Conservation (phyloP, 2,797 vertebrate genomes). For the Dromococcyx pavoninus region DNA sequence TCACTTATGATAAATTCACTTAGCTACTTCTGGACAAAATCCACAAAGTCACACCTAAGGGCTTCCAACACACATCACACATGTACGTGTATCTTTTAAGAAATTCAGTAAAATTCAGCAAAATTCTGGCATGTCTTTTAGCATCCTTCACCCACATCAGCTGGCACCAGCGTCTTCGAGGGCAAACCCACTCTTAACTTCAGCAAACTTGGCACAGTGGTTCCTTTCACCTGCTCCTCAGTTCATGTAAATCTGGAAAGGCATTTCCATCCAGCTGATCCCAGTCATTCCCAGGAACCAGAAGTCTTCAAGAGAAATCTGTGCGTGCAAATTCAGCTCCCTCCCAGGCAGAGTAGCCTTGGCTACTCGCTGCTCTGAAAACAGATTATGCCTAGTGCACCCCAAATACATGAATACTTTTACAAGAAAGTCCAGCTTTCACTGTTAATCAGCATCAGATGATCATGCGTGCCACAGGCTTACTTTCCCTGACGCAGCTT, state of each 20-base stretch:
- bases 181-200: neutral
- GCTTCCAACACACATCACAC: rapidly evolving
- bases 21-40: neutral
- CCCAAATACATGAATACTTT: neutral
- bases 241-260: neutral
- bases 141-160: neutral
- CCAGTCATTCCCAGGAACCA: neutral
- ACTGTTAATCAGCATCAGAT: neutral
- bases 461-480: neutral
- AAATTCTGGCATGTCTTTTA: neutral
- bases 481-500: neutral
- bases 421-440: neutral
- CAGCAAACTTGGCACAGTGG: neutral
- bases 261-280: neutral
- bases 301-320: neutral
- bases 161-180: neutral
- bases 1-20: neutral
- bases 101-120: neutral
- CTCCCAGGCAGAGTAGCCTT: neutral
- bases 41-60: too few relatives aligned
- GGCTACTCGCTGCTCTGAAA: neutral
- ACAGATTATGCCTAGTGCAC: neutral
- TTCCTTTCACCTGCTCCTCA: neutral
- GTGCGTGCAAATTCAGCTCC: neutral
- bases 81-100: rapidly evolving